These are phyloP conservation scores for Drosophila anomelani DNA, from an alignment of 2,888 invertebrate genomes.

Conservation along the genomic window DNA sequence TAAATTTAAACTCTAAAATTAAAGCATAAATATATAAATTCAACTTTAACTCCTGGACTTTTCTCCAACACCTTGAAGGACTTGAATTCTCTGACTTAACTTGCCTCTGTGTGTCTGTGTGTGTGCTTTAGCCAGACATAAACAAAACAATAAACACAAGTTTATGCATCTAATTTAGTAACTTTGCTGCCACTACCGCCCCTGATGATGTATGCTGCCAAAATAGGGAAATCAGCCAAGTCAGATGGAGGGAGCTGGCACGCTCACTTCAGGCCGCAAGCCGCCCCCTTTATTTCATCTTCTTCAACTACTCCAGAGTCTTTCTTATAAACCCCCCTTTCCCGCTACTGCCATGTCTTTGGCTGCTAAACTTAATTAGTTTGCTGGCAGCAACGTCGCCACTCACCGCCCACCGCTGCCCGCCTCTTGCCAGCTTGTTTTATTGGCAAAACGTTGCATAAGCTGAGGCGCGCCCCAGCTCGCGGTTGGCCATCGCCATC, in stretches of 20 bases:
- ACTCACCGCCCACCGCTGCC: background rate
- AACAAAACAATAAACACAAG: slow-evolving; percentile 65
- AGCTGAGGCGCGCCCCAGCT: slow-evolving; percentile 27
- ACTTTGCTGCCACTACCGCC: slow-evolving; percentile 27
- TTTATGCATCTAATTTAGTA: slow-evolving; percentile 63
- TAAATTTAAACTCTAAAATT: background rate
- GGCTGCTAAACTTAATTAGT: slow-evolving; percentile 66
- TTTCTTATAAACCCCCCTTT: slow-evolving; percentile 5
- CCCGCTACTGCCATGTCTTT: slow-evolving; percentile 47
- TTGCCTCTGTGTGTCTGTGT: background rate
- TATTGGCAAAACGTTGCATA: slow-evolving; percentile 54
- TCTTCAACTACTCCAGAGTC: background rate
- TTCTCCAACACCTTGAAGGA: background rate
- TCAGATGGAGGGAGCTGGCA: background rate
- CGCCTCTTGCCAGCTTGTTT: slow-evolving; percentile 19
- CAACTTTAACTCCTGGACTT: background rate
- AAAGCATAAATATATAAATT: background rate
- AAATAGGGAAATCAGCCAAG: slow-evolving; percentile 37
- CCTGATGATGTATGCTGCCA: slow-evolving; percentile 43
- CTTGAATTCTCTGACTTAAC: background rate
- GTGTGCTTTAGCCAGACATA: slow-evolving; percentile 49
- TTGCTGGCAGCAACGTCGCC: slow-evolving; percentile 51
- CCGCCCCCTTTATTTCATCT: slow-evolving; percentile 1
- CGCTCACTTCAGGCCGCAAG: background rate
- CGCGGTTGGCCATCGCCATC: slow-evolving; percentile 20